A percentile compares a stretch with the other conserved stretches of the same genome.
Evolutionary conservation across 2,888 invertebrate genomes (phyloP).

Genomic region (Eupithecia tripunctaria): DNA sequence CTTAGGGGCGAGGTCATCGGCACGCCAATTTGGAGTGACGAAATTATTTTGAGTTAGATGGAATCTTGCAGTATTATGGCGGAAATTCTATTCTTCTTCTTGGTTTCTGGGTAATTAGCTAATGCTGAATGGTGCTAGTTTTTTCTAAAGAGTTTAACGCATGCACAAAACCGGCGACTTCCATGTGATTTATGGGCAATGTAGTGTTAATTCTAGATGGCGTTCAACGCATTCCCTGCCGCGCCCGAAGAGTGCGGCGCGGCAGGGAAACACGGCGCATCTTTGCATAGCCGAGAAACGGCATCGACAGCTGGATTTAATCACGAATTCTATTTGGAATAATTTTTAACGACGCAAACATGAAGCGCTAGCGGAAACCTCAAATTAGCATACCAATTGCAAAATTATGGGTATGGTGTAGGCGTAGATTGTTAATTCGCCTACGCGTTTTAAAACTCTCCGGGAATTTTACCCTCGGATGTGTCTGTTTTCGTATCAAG

Average conservation of each 20-base stretch:
- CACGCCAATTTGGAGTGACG: slow-evolving; percentile 25
- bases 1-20: slow-evolving; percentile 22
- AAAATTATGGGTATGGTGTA: not conserved
- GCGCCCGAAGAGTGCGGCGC: too few species aligned
- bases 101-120: not conserved
- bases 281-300: not conserved
- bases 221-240: not conserved
- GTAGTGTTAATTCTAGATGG: too few species aligned
- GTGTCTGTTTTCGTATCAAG: not conserved
- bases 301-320: not conserved
- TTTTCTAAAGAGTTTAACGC: not conserved
- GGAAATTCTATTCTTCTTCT: not conserved
- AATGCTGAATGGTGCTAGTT: not conserved
- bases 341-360: too few species aligned
- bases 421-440: not conserved
- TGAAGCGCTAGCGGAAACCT: not conserved
- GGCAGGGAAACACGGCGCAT: too few species aligned
- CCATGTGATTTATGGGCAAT: too few species aligned
- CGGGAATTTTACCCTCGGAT: not conserved
- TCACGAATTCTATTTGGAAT: not conserved
- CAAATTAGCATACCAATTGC: not conserved
- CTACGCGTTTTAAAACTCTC: not conserved
- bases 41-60: slow-evolving; percentile 26
- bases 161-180: too few species aligned
- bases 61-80: not conserved